Conservation (phyloP, 2,888 invertebrate species). For the Anthophora plumipes region DNA sequence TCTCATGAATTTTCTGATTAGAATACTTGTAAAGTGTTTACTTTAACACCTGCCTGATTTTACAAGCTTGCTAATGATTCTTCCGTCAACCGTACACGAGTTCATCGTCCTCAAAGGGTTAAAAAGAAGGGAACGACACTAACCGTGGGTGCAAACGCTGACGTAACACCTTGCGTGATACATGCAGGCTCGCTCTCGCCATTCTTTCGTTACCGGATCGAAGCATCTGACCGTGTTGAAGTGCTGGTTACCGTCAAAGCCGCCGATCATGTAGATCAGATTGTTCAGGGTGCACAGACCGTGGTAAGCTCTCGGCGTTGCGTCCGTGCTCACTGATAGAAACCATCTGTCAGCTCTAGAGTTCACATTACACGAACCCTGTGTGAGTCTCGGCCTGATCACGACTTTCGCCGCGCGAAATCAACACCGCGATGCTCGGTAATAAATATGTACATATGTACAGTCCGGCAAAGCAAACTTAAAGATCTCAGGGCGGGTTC, state of each 20-base stretch:
- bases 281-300: constrained; percentile 90
- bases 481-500: no score
- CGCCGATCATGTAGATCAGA: constrained; percentile 92
- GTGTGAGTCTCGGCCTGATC: constrained; percentile 38
- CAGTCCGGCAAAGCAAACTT: no score
- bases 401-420: constrained; percentile 21
- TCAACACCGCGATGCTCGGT: background rate
- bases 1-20: no score
- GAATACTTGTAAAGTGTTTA: no score
- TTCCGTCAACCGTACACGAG: background rate
- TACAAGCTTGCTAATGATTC: no score
- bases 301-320: constrained; percentile 91
- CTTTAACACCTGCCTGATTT: no score
- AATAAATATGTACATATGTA: no score
- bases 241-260: constrained; percentile 92
- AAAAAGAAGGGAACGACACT: constrained; percentile 49
- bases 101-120: constrained; percentile 7
- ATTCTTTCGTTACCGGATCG: constrained; percentile 90
- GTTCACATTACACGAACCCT: constrained; percentile 52
- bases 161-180: constrained; percentile 92
- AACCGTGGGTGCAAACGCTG: constrained; percentile 89
- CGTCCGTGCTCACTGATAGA: constrained; percentile 88
- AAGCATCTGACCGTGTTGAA: constrained; percentile 93
- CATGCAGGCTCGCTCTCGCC: constrained; percentile 93
- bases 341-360: constrained; percentile 91